Conservation (phyloP, 1,140 invertebrate genomes). For the Artemia franciscana region DNA sequence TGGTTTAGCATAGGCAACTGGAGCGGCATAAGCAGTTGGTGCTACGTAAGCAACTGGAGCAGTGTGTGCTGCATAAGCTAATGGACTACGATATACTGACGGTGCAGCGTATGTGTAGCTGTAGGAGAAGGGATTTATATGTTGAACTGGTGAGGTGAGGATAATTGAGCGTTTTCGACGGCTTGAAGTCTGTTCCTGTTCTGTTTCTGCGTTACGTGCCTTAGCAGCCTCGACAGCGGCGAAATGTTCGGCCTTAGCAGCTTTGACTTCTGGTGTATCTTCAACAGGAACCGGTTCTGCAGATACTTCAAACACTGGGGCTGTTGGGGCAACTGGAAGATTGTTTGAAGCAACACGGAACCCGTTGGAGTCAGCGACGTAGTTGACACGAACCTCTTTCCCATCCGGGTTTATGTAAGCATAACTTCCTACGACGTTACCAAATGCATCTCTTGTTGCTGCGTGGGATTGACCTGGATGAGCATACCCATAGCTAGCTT, state of each 20-base stretch:
- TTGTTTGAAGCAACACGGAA: constrained; percentile 15
- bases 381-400: constrained; percentile 17
- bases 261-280: constrained; percentile 7
- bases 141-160: background rate
- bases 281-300: background rate
- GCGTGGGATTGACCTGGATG: constrained; percentile 14
- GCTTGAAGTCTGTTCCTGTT: background rate
- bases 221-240: constrained; percentile 1
- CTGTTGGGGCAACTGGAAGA: constrained; percentile 10
- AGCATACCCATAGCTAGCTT: constrained; percentile 13
- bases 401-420: constrained; percentile 21
- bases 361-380: constrained; percentile 16
- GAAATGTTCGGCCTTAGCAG: constrained; percentile 6
- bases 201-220: background rate
- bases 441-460: constrained; percentile 14
- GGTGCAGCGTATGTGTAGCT: background rate
- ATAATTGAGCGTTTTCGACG: background rate
- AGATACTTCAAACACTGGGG: background rate
- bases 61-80: constrained; percentile 11
- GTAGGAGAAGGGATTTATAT: background rate
- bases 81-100: constrained; percentile 2
- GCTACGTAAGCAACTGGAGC: constrained; percentile 12
- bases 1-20: constrained; percentile 13
- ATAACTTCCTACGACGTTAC: constrained; percentile 20
- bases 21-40: constrained; percentile 16